phyloP scores from a whole-genome alignment of 92 coral and sea anemone species.

The Isaurus tuberculatus region DNA sequence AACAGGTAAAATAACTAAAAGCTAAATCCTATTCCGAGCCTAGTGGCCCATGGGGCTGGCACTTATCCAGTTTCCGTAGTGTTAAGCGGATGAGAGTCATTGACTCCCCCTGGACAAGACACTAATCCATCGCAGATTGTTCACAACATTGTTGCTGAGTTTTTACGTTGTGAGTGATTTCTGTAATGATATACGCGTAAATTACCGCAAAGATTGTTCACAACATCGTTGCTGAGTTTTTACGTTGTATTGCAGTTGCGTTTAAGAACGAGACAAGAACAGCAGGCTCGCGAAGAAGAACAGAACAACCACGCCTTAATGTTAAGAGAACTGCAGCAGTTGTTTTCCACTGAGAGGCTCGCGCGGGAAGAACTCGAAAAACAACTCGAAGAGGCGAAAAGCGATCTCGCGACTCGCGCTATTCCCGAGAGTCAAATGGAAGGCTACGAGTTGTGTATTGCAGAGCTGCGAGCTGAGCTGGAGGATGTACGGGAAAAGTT shows the following conservation, averaged over 20 bases:
- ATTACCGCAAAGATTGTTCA: neutral
- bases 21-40: too few relatives aligned
- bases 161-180: neutral
- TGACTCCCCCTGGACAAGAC: too few relatives aligned
- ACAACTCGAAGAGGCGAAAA: slow-evolving; percentile 86
- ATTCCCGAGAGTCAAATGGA: slow-evolving; percentile 75
- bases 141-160: neutral
- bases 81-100: too few relatives aligned
- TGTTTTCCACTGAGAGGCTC: slow-evolving; percentile 87
- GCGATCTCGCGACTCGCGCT: slow-evolving; percentile 59
- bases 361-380: slow-evolving; percentile 90
- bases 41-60: too few relatives aligned
- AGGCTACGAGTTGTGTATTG: slow-evolving; percentile 76
- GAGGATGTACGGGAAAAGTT: slow-evolving; percentile 66
- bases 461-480: slow-evolving; percentile 67
- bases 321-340: slow-evolving; percentile 91
- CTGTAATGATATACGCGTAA: neutral
- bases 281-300: slow-evolving; percentile 92
- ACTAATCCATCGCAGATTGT: neutral
- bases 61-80: too few relatives aligned
- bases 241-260: slow-evolving; percentile 63
- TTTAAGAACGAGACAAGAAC: slow-evolving; percentile 91
- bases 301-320: slow-evolving; percentile 92
- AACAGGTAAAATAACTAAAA: slow-evolving; percentile 59
- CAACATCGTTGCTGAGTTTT: neutral